Evolutionary conservation across 1,140 invertebrate species (phyloP).

Genomic region (Hetaerina americana): DNA sequence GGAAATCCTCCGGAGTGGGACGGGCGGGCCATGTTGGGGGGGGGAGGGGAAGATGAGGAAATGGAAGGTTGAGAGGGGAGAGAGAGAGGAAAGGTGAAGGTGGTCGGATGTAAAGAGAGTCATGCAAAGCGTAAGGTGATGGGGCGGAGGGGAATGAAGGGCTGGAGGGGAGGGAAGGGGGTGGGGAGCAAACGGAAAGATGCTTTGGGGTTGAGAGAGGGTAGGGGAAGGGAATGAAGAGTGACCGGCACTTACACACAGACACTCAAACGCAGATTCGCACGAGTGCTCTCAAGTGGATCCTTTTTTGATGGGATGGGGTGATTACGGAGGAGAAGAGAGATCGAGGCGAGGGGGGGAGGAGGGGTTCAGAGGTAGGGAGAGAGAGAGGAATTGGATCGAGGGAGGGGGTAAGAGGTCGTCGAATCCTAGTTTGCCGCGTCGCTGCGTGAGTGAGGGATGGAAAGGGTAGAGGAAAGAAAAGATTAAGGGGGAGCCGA

Average conservation of each 20-base stretch:
- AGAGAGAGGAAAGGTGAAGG: background rate
- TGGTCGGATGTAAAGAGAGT: background rate
- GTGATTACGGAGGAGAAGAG: too few species aligned
- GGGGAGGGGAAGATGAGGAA: background rate
- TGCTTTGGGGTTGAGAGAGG: background rate
- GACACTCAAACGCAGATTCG: background rate
- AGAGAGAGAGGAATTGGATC: background rate
- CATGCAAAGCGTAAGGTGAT: background rate
- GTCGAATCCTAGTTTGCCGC: background rate
- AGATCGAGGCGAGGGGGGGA: too few species aligned
- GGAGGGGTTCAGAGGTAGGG: too few species aligned
- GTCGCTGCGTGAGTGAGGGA: too few species aligned
- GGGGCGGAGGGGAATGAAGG: background rate
- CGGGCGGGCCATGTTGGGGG: too few species aligned
- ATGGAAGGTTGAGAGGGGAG: background rate
- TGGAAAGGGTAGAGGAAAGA: background rate
- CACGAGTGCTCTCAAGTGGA: background rate
- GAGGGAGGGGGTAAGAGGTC: background rate
- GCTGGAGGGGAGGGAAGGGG: background rate
- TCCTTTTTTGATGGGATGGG: too few species aligned
- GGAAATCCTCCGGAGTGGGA: too few species aligned
- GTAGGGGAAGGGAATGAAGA: background rate
- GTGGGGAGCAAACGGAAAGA: background rate
- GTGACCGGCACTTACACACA: background rate
- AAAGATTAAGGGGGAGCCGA: background rate